Evolutionary conservation across 2,797 vertebrate species (phyloP), one percentile per base, ranked within the genome.

Genomic region (Setipinna tenuifilis): DNA sequence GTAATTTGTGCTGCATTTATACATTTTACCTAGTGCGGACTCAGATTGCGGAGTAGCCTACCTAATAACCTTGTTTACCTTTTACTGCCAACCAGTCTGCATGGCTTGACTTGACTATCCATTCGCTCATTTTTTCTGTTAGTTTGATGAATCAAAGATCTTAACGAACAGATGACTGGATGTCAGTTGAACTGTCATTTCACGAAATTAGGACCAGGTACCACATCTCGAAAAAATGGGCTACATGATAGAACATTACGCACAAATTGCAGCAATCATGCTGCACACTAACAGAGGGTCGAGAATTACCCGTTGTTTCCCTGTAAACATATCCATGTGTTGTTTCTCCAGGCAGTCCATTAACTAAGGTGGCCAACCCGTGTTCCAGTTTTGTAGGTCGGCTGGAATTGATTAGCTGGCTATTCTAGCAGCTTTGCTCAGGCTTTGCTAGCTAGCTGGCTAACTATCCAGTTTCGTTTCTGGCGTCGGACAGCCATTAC

Each of bases 311-410:
- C 16, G 19, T 1, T 6, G 19, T 19, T 9, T 78, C 35, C 35
- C 16, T 75, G 35, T 78, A 44, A 35, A 78, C 71, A 44, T 21
- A 19, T 7, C 31, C 31, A 6, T 65, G 61, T 65, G 25, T 71
- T 78, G 71, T 78, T 78, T 41, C 50, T 54, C 31, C 50, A 25
- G 81, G 19, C 83, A 44, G 65, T 80, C 0, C 0, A 81, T 21
- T 84, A 0, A 46, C 10, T 25, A 12, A 28, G 31, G 75, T n/a
- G 5, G 14, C 19, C 48, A 14, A 83, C 1, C 2, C 1, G 82
- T 82, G 65, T 87, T 90, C 84, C 90, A 88, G 89, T 92, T 94
- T 94, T 94, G 93, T 94, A 87, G 89, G 87, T 86, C 93, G 91
- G 92, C 58, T 23, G 83, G 84, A 17, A 19, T 10, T 78, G 0